Evolutionary conservation across 2,888 invertebrate species (phyloP).

Genomic region (Acanthoscelides obtectus): DNA sequence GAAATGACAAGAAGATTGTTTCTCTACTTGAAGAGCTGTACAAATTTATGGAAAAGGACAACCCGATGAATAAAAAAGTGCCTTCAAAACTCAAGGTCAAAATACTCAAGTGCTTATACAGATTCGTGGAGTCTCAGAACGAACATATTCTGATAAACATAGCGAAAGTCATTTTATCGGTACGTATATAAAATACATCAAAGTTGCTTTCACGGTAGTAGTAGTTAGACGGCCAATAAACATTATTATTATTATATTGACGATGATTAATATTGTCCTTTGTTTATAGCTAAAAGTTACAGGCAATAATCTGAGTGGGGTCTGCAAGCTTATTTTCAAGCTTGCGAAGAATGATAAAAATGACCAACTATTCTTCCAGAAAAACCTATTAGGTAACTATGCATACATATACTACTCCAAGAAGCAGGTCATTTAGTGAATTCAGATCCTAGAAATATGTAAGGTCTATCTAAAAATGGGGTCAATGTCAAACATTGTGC

Average conservation of each 20-base stretch:
- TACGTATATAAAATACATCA: conserved; percentile 50
- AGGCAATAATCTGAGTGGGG: conserved; percentile 74
- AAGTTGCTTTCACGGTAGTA: too few species aligned
- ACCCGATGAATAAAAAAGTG: conserved; percentile 42
- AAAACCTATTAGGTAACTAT: conserved; percentile 63
- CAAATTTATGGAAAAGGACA: conserved; percentile 43
- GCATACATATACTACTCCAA: neutral
- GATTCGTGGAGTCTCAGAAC: conserved; percentile 67
- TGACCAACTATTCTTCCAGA: conserved; percentile 69
- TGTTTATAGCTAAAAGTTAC: conserved; percentile 69
- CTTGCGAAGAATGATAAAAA: conserved; percentile 78
- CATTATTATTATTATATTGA: too few species aligned
- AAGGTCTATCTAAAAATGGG: too few species aligned
- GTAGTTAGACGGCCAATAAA: too few species aligned
- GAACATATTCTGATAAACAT: conserved; percentile 66
- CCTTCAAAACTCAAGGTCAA: conserved; percentile 53
- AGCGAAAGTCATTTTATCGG: conserved; percentile 73
- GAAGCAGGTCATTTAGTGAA: too few species aligned
- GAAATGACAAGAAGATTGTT: conserved; percentile 36
- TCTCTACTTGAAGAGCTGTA: conserved; percentile 41
- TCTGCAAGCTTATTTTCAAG: conserved; percentile 82
- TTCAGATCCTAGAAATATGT: too few species aligned
- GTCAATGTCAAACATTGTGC: too few species aligned
- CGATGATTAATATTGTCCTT: neutral
- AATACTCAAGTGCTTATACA: conserved; percentile 66